Evolutionary conservation across 2,113 vertebrate species (phyloP).

Genomic region (Scytalopus superciliaris): DNA sequence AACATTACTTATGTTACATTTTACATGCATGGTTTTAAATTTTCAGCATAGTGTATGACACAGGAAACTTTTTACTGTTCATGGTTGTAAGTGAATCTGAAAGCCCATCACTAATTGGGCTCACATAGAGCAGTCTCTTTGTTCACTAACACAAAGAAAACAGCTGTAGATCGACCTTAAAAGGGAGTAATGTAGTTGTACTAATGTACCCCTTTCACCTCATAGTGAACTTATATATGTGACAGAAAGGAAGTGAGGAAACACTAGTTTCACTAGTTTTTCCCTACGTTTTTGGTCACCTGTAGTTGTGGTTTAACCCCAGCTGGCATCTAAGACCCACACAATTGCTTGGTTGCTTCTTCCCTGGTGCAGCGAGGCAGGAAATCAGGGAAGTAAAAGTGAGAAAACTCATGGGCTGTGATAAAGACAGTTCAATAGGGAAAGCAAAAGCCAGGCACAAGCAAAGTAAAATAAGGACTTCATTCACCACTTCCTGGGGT

Average conservation of each 20-base stretch:
- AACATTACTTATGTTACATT: fast-evolving
- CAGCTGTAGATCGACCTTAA: not conserved
- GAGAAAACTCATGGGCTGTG: fast-evolving
- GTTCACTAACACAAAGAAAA: not conserved
- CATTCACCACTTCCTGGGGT: fast-evolving
- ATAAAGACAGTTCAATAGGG: not conserved
- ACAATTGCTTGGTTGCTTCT: fast-evolving
- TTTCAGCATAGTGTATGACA: not conserved
- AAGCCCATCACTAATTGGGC: not conserved
- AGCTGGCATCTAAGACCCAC: fast-evolving
- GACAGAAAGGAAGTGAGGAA: not conserved
- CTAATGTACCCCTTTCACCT: not conserved
- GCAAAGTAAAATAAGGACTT: not conserved
- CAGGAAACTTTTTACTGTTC: not conserved
- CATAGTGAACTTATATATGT: fast-evolving
- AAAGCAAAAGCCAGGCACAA: not conserved
- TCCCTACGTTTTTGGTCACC: not conserved
- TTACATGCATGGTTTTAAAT: fast-evolving
- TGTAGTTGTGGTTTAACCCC: fast-evolving
- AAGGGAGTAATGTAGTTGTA: not conserved
- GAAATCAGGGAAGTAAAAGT: fast-evolving
- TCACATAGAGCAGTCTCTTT: not conserved
- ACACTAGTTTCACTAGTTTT: not conserved
- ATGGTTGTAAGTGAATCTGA: not conserved
- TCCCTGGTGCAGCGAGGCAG: no score